phyloP scores from a whole-genome alignment of 2,113 vertebrate species.

The Petrocephalus zakoni region DNA sequence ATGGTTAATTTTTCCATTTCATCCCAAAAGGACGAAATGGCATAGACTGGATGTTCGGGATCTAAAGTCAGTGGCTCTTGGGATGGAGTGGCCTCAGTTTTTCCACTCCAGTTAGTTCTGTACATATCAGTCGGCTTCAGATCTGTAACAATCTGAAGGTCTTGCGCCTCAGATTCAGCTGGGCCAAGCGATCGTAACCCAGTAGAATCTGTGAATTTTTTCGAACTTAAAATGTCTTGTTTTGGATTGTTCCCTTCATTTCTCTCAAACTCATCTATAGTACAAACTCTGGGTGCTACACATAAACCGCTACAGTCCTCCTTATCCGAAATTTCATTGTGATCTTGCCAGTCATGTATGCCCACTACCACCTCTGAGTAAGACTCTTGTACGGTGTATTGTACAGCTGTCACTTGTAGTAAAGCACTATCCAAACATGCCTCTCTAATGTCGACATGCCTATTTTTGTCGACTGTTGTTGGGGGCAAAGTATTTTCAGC shows the following conservation, averaged over 20 bases:
- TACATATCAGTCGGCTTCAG: background rate
- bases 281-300: background rate
- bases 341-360: background rate
- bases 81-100: background rate
- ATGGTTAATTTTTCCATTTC: slow-evolving; percentile 71
- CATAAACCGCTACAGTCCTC: background rate
- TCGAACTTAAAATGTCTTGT: background rate
- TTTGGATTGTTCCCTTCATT: background rate
- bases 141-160: background rate
- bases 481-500: slow-evolving; percentile 1
- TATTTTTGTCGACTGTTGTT: background rate
- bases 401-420: background rate
- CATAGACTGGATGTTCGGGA: slow-evolving; percentile 42
- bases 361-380: background rate
- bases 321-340: background rate
- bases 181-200: background rate
- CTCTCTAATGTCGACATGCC: background rate
- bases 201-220: background rate
- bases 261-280: background rate
- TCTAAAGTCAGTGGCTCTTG: slow-evolving; percentile 16
- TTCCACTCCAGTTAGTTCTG: background rate
- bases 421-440: background rate
- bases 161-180: background rate
- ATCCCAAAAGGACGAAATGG: slow-evolving; percentile 67
- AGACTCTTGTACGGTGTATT: background rate